Percentiles rank a stretch among this genome's conserved stretches.
These are phyloP conservation scores for Gymnoscopelus braueri DNA, from an alignment of 2,797 vertebrate genomes.

Conservation along the genomic window DNA sequence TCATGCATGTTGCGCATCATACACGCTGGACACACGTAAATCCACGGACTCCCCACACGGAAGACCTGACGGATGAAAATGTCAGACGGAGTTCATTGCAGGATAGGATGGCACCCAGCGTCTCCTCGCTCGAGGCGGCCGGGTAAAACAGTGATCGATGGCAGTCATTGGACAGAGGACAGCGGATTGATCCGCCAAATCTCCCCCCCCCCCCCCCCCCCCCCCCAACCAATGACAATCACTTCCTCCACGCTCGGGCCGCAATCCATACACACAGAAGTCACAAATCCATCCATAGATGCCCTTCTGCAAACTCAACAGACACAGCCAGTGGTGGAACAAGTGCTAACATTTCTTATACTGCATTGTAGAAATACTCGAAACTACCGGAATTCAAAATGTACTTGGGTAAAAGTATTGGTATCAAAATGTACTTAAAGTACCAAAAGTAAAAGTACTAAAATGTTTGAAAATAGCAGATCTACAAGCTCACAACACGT, in stretches of 20 bases:
- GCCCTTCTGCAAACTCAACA: slow-evolving; percentile 6
- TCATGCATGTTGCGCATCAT: too few relatives aligned
- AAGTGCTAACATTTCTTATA: too few relatives aligned
- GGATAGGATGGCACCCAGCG: slow-evolving; percentile 39
- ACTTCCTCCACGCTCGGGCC: slow-evolving; percentile 20
- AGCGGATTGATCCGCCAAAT: slow-evolving; percentile 57
- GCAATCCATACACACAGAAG: slow-evolving; percentile 28
- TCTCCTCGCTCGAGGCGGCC: slow-evolving; percentile 53
- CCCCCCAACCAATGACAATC: slow-evolving; percentile 46
- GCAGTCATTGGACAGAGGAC: slow-evolving; percentile 45
- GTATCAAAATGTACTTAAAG: too few relatives aligned
- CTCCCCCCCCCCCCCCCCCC: slow-evolving; percentile 6
- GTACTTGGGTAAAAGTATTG: too few relatives aligned
- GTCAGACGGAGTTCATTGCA: slow-evolving; percentile 36
- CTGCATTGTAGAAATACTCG: too few relatives aligned
- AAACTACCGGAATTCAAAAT: too few relatives aligned
- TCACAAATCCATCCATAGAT: slow-evolving; percentile 28
- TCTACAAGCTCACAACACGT: too few relatives aligned
- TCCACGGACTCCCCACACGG: not conserved
- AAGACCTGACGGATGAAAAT: slow-evolving; percentile 59
- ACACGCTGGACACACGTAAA: not conserved
- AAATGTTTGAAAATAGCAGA: too few relatives aligned
- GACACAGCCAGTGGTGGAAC: not conserved
- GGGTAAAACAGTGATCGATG: slow-evolving; percentile 72
- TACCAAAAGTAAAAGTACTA: too few relatives aligned